phyloP scores from a whole-genome alignment of 2,113 vertebrate species.

The Fulmarus glacialis region DNA sequence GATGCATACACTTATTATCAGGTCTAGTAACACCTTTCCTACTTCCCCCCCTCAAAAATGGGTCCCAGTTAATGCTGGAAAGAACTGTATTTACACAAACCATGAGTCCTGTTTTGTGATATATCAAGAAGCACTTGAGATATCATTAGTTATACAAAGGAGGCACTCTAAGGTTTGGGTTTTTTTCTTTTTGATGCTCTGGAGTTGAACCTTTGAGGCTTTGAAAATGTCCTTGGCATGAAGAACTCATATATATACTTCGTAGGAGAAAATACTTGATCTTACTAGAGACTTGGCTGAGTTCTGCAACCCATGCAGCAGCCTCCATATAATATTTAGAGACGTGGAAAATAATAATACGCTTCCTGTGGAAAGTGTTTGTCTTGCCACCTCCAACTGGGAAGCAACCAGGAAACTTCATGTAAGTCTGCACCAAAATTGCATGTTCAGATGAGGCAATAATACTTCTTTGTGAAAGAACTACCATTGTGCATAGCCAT shows the following conservation, averaged over 20 bases:
- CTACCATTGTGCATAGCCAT: not conserved
- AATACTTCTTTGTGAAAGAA: not conserved
- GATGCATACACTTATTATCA: not conserved
- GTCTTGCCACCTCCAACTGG: not conserved
- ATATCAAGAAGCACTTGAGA: not conserved
- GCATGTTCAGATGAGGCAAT: not conserved
- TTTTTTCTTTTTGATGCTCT: not conserved
- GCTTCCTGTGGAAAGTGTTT: not conserved
- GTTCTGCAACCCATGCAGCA: not conserved
- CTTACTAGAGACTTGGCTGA: not conserved
- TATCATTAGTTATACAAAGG: not conserved
- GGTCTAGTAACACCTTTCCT: not conserved
- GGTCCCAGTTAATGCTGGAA: not conserved
- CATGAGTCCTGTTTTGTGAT: not conserved
- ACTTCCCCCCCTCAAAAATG: not conserved
- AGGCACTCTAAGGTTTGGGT: not conserved
- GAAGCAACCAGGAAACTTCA: not conserved
- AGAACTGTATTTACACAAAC: not conserved
- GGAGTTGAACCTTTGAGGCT: not conserved
- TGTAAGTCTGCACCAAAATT: not conserved
- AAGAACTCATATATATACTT: not conserved
- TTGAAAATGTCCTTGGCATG: not conserved
- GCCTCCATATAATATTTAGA: not conserved
- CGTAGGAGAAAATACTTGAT: not conserved
- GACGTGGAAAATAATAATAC: not conserved